Evolutionary conservation across 2,797 vertebrate genomes (phyloP), one percentile per base, ranked within the genome.

Genomic region (Darevskia nairensis): DNA sequence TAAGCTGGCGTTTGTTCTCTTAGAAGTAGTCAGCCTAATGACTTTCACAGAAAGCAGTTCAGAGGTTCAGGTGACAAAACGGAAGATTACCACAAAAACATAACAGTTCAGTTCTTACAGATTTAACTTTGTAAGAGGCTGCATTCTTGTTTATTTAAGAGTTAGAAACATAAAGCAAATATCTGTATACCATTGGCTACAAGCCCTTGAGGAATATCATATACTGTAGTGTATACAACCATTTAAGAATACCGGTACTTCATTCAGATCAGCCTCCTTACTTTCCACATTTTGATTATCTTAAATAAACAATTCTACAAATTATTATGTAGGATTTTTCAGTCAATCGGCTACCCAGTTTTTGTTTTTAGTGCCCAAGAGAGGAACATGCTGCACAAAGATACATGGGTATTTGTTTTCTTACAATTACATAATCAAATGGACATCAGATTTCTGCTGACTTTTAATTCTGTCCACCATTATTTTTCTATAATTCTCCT

Each of bases 21-120:
- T 23, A 23, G 82, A 87, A 91, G 35, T 39, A 74, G 29, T 80
- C 39, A 68, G 72, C 76, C 61, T 91, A 91, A 94, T 91, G 86
- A 91, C 91, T 92, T 93, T 92, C 55, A 75, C 86, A 89, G 89
- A 90, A 91, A 29, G 66, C 8, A 74, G 85, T 90, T 86, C 21
- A 27, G 32, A 69, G 64, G 75, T 78, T 91, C 6, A 32, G 29
- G 78, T 90, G 87, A 69, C 1, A 3, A 90, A 88, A 77, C 66
- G 41, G 76, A 90, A 88, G 74, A 86, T 89, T 90, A 4, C 23
- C 1, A 55, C 79, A 59, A 13, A 74, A 2, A 4, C 7, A 1
- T 15, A 59, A 29, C 86, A 90, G 59, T 10, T 0, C 55, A 90
- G 83, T 44, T 8, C 27, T 76, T 88, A 21, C 15, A 27, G 4